phyloP scores from a whole-genome alignment of 2,797 vertebrate species.

The Phalanger gymnotis region DNA sequence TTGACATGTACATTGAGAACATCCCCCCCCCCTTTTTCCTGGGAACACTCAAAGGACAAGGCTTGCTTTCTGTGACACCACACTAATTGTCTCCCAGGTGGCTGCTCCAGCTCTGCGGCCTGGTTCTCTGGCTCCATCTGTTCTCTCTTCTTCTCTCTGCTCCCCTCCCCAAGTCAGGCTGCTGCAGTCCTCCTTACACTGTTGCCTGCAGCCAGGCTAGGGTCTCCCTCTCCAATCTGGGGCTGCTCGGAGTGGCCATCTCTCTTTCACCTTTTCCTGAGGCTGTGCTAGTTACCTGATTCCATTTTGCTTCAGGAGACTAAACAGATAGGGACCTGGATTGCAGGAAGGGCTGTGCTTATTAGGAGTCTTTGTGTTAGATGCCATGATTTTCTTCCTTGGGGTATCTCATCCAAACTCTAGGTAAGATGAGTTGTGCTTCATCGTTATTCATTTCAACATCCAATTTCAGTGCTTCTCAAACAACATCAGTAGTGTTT shows the following conservation, averaged over 20 bases:
- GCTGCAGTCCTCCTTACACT: constrained; percentile 40
- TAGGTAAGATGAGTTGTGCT: neutral
- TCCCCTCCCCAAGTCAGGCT: neutral
- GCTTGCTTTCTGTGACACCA: constrained; percentile 72
- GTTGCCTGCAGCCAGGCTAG: constrained; percentile 57
- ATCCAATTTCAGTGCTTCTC: constrained; percentile 26
- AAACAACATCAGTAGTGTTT: neutral
- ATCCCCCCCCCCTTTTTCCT: constrained; percentile 62
- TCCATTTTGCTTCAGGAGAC: constrained; percentile 10
- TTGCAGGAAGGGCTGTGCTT: neutral
- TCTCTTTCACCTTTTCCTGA: constrained; percentile 13
- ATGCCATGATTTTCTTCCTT: neutral
- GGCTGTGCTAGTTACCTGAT: neutral
- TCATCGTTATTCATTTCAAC: constrained; percentile 21
- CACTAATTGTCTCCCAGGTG: constrained; percentile 80
- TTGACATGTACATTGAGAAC: constrained; percentile 69
- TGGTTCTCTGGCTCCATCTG: neutral
- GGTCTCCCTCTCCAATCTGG: constrained; percentile 5
- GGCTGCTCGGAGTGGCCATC: constrained; percentile 21
- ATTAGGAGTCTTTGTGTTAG: constrained; percentile 12
- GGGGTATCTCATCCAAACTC: neutral
- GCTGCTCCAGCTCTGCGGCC: constrained; percentile 40
- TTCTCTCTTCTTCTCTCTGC: constrained; percentile 45
- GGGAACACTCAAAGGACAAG: constrained; percentile 69
- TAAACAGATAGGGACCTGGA: neutral